These are phyloP conservation scores for Ochropleura leucogaster DNA, from an alignment of 2,888 invertebrate genomes.

Conservation along the genomic window DNA sequence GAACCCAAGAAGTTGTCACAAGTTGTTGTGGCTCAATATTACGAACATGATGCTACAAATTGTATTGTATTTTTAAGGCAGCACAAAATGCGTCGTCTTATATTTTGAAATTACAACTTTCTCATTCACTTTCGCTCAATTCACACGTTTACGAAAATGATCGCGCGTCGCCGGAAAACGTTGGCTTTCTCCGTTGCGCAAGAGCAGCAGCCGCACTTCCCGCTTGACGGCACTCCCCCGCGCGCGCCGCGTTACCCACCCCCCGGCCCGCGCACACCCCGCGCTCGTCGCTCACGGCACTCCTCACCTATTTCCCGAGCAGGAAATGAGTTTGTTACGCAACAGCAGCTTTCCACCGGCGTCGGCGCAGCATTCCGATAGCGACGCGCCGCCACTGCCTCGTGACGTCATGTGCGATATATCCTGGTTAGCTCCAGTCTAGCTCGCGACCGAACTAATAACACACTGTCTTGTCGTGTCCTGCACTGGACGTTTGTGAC, in stretches of 20 bases:
- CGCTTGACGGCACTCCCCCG: slow-evolving; percentile 71
- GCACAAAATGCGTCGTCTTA: slow-evolving; percentile 38
- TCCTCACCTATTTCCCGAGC: slow-evolving; percentile 87
- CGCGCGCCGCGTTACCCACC: slow-evolving; percentile 36
- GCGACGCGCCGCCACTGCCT: slow-evolving; percentile 58
- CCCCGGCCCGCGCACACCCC: slow-evolving; percentile 56
- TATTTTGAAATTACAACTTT: slow-evolving; percentile 74
- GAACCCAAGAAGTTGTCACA: not conserved
- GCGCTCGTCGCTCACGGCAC: slow-evolving; percentile 69
- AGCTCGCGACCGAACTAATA: not conserved
- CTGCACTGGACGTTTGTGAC: not conserved
- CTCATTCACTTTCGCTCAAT: slow-evolving; percentile 89
- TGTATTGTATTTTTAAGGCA: slow-evolving; percentile 14
- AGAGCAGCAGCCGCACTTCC: slow-evolving; percentile 84
- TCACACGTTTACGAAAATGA: slow-evolving; percentile 90
- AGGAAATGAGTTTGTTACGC: slow-evolving; percentile 84
- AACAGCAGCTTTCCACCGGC: slow-evolving; percentile 81
- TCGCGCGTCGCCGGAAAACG: slow-evolving; percentile 87
- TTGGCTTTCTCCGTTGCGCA: slow-evolving; percentile 88
- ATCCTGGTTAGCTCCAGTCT: slow-evolving; percentile 42
- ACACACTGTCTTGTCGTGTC: not conserved
- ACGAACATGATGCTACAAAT: slow-evolving; percentile 24
- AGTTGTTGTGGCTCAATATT: slow-evolving; percentile 1
- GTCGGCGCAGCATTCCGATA: slow-evolving; percentile 73
- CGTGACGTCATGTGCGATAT: slow-evolving; percentile 63